Conservation (phyloP, 2,888 invertebrate genomes). For the Cerastis leucographa region DNA sequence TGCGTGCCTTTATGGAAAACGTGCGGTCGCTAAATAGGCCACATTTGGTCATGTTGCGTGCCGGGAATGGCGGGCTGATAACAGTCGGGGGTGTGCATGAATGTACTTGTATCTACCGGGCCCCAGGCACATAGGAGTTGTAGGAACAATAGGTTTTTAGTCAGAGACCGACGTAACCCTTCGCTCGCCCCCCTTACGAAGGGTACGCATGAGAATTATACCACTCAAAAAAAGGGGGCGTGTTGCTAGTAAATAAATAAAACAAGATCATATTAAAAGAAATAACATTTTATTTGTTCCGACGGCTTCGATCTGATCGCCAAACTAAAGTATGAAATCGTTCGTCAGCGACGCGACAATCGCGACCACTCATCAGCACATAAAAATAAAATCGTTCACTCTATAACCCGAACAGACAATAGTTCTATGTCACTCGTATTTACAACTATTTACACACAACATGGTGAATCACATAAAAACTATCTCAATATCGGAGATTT, state of each 20-base stretch:
- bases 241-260: constrained; percentile 51
- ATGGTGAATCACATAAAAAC: constrained; percentile 61
- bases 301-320: constrained; percentile 73
- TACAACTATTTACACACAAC: constrained; percentile 76
- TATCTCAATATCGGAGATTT: constrained; percentile 60
- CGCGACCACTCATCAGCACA: constrained; percentile 46
- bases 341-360: constrained; percentile 47
- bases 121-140: too few species aligned
- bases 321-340: constrained; percentile 66
- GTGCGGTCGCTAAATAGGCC: too few species aligned
- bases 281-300: constrained; percentile 86
- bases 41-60: too few species aligned
- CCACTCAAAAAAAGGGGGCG: neutral
- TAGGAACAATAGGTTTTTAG: too few species aligned
- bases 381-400: constrained; percentile 73
- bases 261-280: constrained; percentile 77
- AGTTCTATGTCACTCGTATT: constrained; percentile 68
- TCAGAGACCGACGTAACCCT: too few species aligned
- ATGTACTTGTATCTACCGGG: too few species aligned
- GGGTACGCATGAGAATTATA: too few species aligned
- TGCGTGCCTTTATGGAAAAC: too few species aligned
- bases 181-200: too few species aligned
- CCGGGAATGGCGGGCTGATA: too few species aligned
- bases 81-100: too few species aligned
- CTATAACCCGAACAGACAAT: constrained; percentile 68